Percentiles rank a stretch among this genome's conserved stretches.
phyloP scores from a whole-genome alignment of 2,888 invertebrate species.

The Diadromus collaris region DNA sequence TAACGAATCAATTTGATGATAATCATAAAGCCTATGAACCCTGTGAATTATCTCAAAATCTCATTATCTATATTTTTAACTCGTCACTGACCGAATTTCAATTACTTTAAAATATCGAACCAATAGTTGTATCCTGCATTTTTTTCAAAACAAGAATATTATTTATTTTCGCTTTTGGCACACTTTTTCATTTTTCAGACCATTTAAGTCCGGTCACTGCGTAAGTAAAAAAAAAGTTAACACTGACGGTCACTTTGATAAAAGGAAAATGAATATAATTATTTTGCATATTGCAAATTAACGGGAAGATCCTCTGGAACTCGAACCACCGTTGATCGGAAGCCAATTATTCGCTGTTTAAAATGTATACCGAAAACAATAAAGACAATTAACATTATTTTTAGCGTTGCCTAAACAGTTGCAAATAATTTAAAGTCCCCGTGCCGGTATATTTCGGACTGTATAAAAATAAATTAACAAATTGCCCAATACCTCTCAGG shows the following conservation, averaged over 20 bases:
- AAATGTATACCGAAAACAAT: background rate
- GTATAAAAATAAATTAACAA: conserved; percentile 8
- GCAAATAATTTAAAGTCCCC: background rate
- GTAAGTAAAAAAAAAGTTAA: background rate
- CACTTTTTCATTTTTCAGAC: background rate
- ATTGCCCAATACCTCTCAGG: conserved; percentile 47
- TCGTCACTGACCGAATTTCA: background rate
- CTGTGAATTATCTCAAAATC: background rate
- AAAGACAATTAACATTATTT: background rate
- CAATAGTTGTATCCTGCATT: background rate
- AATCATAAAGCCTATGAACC: background rate
- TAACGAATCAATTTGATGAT: background rate
- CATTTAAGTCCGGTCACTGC: background rate
- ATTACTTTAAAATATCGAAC: background rate
- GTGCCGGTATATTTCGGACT: background rate
- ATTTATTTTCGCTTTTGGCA: background rate
- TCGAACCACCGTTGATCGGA: background rate
- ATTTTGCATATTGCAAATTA: background rate
- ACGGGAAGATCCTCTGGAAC: background rate
- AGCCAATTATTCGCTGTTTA: background rate
- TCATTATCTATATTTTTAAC: background rate
- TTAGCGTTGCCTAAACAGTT: background rate
- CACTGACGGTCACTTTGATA: background rate
- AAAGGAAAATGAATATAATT: background rate
- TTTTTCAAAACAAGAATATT: background rate